These are phyloP conservation scores for Sinodicranocentrus sp. DNA, from an alignment of 2,888 invertebrate genomes.

Conservation along the genomic window DNA sequence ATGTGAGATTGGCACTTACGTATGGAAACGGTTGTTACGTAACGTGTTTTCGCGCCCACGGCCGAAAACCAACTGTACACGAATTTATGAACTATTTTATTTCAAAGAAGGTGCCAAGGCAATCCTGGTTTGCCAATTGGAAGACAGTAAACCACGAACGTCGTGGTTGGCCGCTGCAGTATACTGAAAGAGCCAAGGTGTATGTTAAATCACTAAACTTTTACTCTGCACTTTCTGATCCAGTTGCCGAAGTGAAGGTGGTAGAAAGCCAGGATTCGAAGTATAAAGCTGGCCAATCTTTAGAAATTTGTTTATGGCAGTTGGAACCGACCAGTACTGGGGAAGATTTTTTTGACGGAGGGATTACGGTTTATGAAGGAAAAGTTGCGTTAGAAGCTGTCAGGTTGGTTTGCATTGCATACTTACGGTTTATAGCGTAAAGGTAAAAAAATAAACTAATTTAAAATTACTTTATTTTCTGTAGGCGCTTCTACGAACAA, in stretches of 20 bases:
- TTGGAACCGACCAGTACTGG: background rate
- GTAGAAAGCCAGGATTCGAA: constrained; percentile 1
- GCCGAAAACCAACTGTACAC: background rate
- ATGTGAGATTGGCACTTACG: background rate
- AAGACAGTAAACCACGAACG: constrained; percentile 2
- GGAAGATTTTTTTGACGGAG: background rate
- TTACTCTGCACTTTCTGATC: background rate
- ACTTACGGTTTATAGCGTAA: background rate
- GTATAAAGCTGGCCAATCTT: background rate
- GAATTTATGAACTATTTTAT: constrained; percentile 31
- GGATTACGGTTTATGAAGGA: background rate
- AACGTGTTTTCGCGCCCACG: background rate
- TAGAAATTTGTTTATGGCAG: background rate
- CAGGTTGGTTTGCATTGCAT: constrained; percentile 2
- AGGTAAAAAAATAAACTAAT: too few species aligned
- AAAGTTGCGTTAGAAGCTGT: background rate
- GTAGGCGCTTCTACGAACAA: constrained; percentile 8
- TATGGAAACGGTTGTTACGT: background rate
- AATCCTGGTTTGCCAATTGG: constrained; percentile 1
- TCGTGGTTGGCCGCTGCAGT: constrained; percentile 36
- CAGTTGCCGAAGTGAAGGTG: background rate
- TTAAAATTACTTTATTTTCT: too few species aligned
- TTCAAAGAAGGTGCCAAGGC: background rate
- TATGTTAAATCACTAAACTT: background rate
- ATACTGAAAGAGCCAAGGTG: constrained; percentile 1